Evolutionary conservation across 2,888 invertebrate genomes (phyloP), one percentile per base, ranked within the genome.

Genomic region (Ommatoiulus sabulosus): DNA sequence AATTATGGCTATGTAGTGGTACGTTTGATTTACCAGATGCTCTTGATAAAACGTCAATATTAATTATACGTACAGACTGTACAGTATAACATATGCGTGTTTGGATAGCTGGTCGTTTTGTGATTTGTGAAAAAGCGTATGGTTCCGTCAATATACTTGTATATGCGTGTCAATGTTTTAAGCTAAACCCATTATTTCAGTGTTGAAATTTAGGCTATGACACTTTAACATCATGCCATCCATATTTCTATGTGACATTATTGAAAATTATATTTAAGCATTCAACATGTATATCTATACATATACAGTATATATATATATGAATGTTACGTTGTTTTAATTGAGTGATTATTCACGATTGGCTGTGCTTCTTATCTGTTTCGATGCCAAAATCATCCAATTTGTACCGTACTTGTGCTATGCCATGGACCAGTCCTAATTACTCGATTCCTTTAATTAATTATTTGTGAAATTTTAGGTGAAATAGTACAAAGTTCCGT

Each of bases 331-430:
- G 80, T 80, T 35, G 80, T 80, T 80, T 35, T 48, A 48, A 48
- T 48, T 80, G 80, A 80, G 80, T 80, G 80, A 80, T 80, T 80
- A 80, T 80, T 80, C 80, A 80, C 80, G 8, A 72, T 80, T 80
- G 80, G 80, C 80, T 80, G 80, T 80, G 80, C 80, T 80, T 80
- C 35, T 80, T 80, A 80, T 43, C 80, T 35, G 35, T 24, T 80
- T 35, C 12, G 80, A 80, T 80, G 80, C 80, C 80, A 80, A 80
- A 80, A 80, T 80, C 3, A 80, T 35, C 35, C 12, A 5, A 12
- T 80, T 80, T 80, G 35, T 35, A 80, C 80, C 12, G 80, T 80
- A 35, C 24, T 80, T 80, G 80, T 80, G 80, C 80, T 80, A 35
- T 80, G 80, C 35, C 35, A 80, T 80, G 35, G 35, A 80, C 80